phyloP scores from a whole-genome alignment of 2,113 vertebrate species.

The Ivindomyrus marchei region DNA sequence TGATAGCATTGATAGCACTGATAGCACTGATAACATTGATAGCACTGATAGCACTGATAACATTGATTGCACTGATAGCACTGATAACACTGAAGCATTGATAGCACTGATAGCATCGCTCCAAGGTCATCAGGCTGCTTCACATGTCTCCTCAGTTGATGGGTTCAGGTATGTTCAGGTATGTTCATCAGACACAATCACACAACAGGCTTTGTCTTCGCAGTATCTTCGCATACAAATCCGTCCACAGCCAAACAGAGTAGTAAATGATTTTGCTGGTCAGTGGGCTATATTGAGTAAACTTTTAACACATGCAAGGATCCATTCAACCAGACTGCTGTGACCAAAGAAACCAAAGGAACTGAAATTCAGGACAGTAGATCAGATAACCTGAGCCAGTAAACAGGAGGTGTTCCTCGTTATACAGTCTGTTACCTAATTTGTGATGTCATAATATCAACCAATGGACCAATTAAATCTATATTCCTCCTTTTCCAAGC shows the following conservation, averaged over 20 bases:
- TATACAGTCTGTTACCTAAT: neutral
- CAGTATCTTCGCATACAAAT: conserved; percentile 49
- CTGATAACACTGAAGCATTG: too few species aligned
- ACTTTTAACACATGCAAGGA: neutral
- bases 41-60: neutral
- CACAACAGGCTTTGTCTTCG: conserved; percentile 34
- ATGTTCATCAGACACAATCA: conserved; percentile 46
- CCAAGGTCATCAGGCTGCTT: conserved; percentile 51
- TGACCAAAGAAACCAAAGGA: neutral
- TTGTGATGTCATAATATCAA: neutral
- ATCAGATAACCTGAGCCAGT: neutral
- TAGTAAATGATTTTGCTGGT: neutral
- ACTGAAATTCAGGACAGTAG: neutral
- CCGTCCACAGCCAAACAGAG: conserved; percentile 59
- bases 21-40: neutral
- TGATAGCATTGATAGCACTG: too few species aligned
- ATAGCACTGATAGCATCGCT: neutral
- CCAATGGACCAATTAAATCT: neutral
- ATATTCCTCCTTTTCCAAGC: neutral
- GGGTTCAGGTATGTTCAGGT: conserved; percentile 52
- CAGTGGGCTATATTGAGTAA: neutral
- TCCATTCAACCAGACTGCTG: neutral
- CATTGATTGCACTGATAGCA: neutral
- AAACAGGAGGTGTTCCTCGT: neutral
- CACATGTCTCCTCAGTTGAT: conserved; percentile 62